phyloP scores from a whole-genome alignment of 2,113 vertebrate species.

The Coregonus clupeaformis region DNA sequence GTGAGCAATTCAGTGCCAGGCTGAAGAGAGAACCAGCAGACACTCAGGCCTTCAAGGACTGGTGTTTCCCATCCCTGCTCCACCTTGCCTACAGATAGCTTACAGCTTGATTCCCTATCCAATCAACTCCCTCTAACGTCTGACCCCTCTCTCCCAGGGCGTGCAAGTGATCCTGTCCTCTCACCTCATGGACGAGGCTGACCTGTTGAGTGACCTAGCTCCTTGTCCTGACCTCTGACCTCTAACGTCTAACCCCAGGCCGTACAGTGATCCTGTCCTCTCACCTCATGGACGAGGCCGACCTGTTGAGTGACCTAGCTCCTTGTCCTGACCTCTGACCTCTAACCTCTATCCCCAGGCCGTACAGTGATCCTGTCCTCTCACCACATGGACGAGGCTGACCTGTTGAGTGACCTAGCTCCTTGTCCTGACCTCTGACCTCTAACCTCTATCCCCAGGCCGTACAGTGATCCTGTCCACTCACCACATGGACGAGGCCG shows the following conservation, averaged over 20 bases:
- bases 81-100: no score
- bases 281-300: no score
- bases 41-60: no score
- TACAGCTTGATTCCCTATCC: no score
- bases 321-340: no score
- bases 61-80: no score
- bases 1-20: no score
- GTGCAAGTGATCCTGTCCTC: conserved; percentile 89
- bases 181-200: neutral
- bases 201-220: no score
- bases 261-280: conserved; percentile 90
- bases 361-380: conserved; percentile 90
- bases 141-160: conserved; percentile 71
- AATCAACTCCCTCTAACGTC: no score
- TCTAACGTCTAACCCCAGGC: conserved; percentile 66
- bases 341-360: conserved; percentile 67
- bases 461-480: conserved; percentile 90
- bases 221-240: neutral
- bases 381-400: neutral
- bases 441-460: conserved; percentile 65
- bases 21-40: no score
- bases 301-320: no score
- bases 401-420: no score
- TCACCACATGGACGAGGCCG: conserved; percentile 74
- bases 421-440: neutral